Evolutionary conservation across 2,888 invertebrate species (phyloP).

Genomic region (Mesorhabditis belari): DNA sequence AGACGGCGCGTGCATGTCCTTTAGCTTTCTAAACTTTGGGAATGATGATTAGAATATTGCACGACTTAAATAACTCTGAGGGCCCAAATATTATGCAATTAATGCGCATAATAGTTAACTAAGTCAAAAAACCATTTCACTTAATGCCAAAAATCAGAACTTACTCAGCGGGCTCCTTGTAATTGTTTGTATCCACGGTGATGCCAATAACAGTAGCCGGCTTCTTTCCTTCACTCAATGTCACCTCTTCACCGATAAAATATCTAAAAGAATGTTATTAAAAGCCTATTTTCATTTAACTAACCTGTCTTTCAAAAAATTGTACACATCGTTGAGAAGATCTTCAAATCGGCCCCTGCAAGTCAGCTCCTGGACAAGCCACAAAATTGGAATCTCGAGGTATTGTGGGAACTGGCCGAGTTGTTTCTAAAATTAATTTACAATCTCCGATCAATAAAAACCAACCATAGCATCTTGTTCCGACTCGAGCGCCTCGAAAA

Average conservation of each 20-base stretch:
- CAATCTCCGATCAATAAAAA: background rate
- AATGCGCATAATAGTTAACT: no score
- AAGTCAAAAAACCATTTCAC: no score
- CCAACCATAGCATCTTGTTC: constrained; percentile 69
- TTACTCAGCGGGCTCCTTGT: background rate
- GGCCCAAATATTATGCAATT: no score
- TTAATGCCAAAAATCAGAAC: background rate
- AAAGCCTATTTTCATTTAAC: background rate
- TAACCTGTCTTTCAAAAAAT: constrained; percentile 70
- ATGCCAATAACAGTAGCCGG: constrained; percentile 4
- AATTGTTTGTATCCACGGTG: background rate
- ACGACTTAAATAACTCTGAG: no score
- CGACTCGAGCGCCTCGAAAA: constrained; percentile 77
- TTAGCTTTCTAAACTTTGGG: background rate
- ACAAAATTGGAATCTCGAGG: constrained; percentile 37
- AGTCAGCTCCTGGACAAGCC: constrained; percentile 50
- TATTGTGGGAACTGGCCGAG: constrained; percentile 62
- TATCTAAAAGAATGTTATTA: constrained; percentile 12
- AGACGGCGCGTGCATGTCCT: background rate
- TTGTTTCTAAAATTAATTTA: constrained; percentile 60
- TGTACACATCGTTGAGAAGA: constrained; percentile 78
- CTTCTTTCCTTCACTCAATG: constrained; percentile 8
- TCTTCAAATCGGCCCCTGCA: constrained; percentile 73
- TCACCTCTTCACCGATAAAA: constrained; percentile 29
- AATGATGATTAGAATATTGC: no score